phyloP scores from a whole-genome alignment of 2,797 vertebrate genomes.

The Hyperoplus lanceolatus region DNA sequence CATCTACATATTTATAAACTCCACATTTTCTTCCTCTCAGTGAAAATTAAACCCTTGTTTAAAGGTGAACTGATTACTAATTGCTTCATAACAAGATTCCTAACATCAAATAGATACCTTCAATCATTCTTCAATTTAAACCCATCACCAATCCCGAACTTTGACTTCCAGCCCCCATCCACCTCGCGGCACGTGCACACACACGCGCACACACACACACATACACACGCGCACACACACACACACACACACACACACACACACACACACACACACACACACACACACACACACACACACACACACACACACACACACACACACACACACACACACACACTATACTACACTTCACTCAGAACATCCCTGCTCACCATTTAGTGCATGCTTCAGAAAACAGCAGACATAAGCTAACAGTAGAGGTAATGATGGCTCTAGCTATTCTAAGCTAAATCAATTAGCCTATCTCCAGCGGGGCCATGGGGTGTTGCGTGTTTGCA shows the following conservation, averaged over 20 bases:
- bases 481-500: background rate
- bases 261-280: too few species aligned
- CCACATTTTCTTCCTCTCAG: background rate
- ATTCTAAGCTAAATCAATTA: conserved; percentile 73
- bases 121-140: too few species aligned
- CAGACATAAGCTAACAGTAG: conserved; percentile 65
- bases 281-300: background rate
- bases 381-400: conserved; percentile 58
- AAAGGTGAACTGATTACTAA: conserved; percentile 2
- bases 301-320: background rate
- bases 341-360: background rate
- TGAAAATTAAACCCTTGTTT: background rate
- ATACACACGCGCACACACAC: too few species aligned
- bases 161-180: too few species aligned
- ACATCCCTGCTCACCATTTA: conserved; percentile 42
- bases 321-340: conserved; percentile 2
- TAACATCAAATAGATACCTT: too few species aligned
- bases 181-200: too few species aligned
- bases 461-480: conserved; percentile 56
- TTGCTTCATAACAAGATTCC: background rate
- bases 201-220: too few species aligned
- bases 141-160: too few species aligned
- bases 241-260: too few species aligned
- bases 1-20: conserved; percentile 17
- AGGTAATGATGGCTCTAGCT: conserved; percentile 56